phyloP scores from a whole-genome alignment of 2,888 invertebrate genomes.

The Eumerus sabulonum region DNA sequence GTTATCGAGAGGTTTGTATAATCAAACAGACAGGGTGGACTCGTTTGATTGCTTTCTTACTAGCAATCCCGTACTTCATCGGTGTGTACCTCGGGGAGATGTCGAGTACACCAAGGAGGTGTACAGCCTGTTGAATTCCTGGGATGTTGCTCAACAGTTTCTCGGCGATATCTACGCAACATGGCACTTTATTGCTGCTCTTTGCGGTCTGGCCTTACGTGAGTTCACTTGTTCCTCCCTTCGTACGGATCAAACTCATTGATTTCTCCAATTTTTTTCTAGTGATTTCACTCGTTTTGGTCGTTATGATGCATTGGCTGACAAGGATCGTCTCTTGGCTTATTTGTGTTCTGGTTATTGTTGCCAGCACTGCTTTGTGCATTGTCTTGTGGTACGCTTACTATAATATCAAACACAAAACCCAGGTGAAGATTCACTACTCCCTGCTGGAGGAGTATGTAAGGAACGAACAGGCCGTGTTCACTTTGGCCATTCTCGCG shows the following conservation, averaged over 20 bases:
- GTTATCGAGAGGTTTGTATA: slow-evolving; percentile 84
- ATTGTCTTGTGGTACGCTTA: slow-evolving; percentile 94
- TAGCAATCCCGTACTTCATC: slow-evolving; percentile 88
- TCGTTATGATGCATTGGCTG: slow-evolving; percentile 90
- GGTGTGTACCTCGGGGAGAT: slow-evolving; percentile 90
- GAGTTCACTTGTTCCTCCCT: too few relatives aligned
- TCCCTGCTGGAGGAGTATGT: slow-evolving; percentile 86
- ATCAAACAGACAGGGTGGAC: background rate
- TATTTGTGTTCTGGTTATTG: slow-evolving; percentile 88
- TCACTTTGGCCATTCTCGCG: slow-evolving; percentile 91
- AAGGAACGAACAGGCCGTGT: slow-evolving; percentile 91
- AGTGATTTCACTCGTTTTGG: slow-evolving; percentile 91
- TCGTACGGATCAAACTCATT: too few relatives aligned
- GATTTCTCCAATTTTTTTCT: slow-evolving; percentile 77
- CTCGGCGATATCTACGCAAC: slow-evolving; percentile 92
- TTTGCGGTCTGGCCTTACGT: slow-evolving; percentile 91
- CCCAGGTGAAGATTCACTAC: slow-evolving; percentile 72
- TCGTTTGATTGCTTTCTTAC: background rate
- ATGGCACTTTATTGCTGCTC: slow-evolving; percentile 90
- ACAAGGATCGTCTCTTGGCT: slow-evolving; percentile 92
- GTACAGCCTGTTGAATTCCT: slow-evolving; percentile 90
- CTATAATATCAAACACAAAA: slow-evolving; percentile 83
- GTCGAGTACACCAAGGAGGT: slow-evolving; percentile 85
- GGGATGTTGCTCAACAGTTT: slow-evolving; percentile 93
- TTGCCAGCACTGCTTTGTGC: slow-evolving; percentile 88